Percentiles rank a stretch among this genome's conserved stretches.
phyloP scores from a whole-genome alignment of 2,797 vertebrate genomes.

The Neoniphon sammara region DNA sequence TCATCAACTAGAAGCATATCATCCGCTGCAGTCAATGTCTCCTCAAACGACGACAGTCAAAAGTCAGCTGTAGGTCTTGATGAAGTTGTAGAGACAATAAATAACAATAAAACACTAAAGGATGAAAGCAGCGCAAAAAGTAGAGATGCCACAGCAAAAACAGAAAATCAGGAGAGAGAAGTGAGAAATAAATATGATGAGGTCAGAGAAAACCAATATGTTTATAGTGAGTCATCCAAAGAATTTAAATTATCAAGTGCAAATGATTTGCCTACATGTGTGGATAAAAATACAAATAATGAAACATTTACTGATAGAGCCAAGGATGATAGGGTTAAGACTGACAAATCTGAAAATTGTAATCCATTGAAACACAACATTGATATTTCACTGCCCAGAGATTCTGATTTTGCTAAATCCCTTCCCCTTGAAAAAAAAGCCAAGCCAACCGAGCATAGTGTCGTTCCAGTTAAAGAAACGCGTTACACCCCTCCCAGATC shows the following conservation, averaged over 20 bases:
- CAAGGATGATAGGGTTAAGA: conserved; percentile 35
- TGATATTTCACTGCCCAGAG: conserved; percentile 47
- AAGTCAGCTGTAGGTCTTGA: conserved; percentile 22
- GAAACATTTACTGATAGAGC: conserved; percentile 44
- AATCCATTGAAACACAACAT: conserved; percentile 36
- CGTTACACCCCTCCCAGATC: conserved; percentile 54
- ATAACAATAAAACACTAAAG: conserved; percentile 34
- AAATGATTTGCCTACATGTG: conserved; percentile 34
- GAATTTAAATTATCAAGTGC: conserved; percentile 68
- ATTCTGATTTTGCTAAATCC: conserved; percentile 40
- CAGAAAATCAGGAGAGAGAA: conserved; percentile 32
- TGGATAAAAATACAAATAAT: conserved; percentile 38
- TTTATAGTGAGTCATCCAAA: conserved; percentile 75
- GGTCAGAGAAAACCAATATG: conserved; percentile 56
- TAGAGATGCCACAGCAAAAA: conserved; percentile 13
- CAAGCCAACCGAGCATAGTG: conserved; percentile 58
- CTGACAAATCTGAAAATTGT: conserved; percentile 49
- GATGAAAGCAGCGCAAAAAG: conserved; percentile 22
- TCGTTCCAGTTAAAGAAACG: conserved; percentile 60
- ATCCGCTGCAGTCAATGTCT: conserved; percentile 14
- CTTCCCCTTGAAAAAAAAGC: conserved; percentile 55
- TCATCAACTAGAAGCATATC: conserved; percentile 40
- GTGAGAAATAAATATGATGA: conserved; percentile 29
- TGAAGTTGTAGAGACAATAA: conserved; percentile 25
- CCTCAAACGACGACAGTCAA: conserved; percentile 38